Evolutionary conservation across 2,888 invertebrate genomes (phyloP).

Genomic region (Hydrotaea diabolus): DNA sequence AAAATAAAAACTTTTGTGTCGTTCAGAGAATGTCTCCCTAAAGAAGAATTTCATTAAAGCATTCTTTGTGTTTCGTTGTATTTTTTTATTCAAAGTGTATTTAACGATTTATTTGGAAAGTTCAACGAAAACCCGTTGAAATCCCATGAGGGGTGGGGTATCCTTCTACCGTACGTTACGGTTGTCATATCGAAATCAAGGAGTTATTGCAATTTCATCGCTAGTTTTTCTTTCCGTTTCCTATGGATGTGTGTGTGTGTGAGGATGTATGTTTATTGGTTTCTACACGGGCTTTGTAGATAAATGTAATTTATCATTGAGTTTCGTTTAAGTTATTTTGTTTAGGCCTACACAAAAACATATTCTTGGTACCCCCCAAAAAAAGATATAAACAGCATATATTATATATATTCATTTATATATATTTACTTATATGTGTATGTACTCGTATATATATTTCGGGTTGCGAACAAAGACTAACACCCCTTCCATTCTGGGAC

Average conservation of each 20-base stretch:
- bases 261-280: slow-evolving; percentile 2
- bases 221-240: slow-evolving; percentile 20
- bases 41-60: not conserved
- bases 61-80: too few species aligned
- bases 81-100: slow-evolving; percentile 21
- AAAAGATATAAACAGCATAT: not conserved
- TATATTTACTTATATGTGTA: not conserved
- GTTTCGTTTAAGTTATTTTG: slow-evolving; percentile 33
- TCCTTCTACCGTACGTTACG: not conserved
- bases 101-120: not conserved
- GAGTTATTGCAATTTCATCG: slow-evolving; percentile 48
- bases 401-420: slow-evolving; percentile 20
- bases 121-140: slow-evolving; percentile 19
- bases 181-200: slow-evolving; percentile 63
- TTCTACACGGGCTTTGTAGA: slow-evolving; percentile 42
- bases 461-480: not conserved
- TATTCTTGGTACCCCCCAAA: slow-evolving; percentile 3
- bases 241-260: not conserved
- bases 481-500: not conserved
- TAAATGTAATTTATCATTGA: slow-evolving; percentile 64
- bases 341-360: not conserved
- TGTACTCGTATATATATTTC: too few species aligned
- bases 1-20: not conserved
- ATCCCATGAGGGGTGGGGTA: too few species aligned
- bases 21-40: not conserved